phyloP scores from a whole-genome alignment of 2,113 vertebrate species.

The Oreochromis tanganicae region DNA sequence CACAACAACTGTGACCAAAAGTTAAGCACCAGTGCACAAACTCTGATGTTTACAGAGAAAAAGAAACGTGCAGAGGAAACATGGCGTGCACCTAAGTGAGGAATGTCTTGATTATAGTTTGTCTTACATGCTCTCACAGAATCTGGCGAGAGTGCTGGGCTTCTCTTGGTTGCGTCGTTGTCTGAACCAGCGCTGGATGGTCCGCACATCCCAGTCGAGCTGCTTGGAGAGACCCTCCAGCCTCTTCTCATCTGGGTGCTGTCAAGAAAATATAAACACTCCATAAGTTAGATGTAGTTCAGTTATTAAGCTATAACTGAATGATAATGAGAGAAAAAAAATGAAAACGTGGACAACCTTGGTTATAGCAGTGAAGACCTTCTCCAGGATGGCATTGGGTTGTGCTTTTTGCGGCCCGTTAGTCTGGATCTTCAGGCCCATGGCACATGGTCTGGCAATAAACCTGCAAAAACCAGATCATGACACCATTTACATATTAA shows the following conservation, averaged over 20 bases:
- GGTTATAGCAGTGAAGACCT: slow-evolving; percentile 97
- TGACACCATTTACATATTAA: not conserved
- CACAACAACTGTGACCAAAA: not conserved
- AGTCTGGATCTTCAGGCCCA: slow-evolving; percentile 94
- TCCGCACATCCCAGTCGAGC: slow-evolving; percentile 96
- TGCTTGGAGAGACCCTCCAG: slow-evolving; percentile 97
- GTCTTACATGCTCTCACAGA: slow-evolving; percentile 98
- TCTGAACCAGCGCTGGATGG: slow-evolving; percentile 96
- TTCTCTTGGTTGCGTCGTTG: slow-evolving; percentile 98
- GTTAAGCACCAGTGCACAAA: not conserved
- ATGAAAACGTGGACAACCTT: slow-evolving; percentile 73
- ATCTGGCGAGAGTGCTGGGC: slow-evolving; percentile 88
- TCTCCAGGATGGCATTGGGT: slow-evolving; percentile 95
- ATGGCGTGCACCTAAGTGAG: not conserved
- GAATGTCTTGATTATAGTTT: not conserved
- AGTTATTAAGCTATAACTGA: not conserved
- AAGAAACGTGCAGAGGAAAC: not conserved
- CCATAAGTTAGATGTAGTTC: not conserved
- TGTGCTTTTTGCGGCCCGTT: slow-evolving; percentile 92
- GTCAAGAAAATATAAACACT: not conserved
- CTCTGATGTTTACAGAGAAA: not conserved
- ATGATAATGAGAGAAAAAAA: not conserved
- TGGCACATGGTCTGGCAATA: slow-evolving; percentile 93
- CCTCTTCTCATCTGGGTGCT: slow-evolving; percentile 97
- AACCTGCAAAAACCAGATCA: slow-evolving; percentile 76